phyloP scores from a whole-genome alignment of 2,888 invertebrate genomes.

The Bimastos eiseni region DNA sequence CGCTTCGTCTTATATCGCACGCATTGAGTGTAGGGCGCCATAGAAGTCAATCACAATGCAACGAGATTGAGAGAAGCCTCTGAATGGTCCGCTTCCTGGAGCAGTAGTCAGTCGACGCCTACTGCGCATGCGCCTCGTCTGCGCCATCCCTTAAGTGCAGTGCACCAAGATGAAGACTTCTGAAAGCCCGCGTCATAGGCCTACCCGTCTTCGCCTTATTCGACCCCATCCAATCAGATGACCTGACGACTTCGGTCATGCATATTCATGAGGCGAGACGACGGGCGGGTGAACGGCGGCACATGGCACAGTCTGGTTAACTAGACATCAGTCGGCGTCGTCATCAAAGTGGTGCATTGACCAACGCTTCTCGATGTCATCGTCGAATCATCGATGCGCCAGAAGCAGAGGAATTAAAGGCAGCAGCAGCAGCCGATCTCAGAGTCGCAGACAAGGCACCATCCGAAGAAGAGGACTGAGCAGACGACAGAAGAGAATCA shows the following conservation, averaged over 20 bases:
- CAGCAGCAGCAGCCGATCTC: background rate
- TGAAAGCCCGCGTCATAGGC: background rate
- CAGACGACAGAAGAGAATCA: background rate
- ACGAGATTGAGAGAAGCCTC: background rate
- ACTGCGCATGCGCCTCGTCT: background rate
- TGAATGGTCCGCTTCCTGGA: background rate
- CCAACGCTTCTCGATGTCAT: conserved; percentile 6
- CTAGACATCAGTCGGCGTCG: background rate
- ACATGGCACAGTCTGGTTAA: background rate
- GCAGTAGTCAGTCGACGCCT: background rate
- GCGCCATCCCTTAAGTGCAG: background rate
- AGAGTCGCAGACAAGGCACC: background rate
- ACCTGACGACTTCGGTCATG: background rate
- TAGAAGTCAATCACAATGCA: background rate
- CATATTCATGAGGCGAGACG: conserved; percentile 15
- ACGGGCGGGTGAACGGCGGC: background rate
- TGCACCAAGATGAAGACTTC: background rate
- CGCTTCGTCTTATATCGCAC: too few relatives aligned
- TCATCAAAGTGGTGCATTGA: conserved; percentile 5
- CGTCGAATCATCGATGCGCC: background rate
- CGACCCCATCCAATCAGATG: conserved; percentile 17
- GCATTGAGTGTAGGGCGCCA: background rate
- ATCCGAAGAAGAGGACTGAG: background rate
- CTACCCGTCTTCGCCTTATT: background rate
- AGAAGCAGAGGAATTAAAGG: background rate